These are phyloP conservation scores for Chaenogobius annularis DNA, from an alignment of 2,113 vertebrate species.

Conservation along the genomic window DNA sequence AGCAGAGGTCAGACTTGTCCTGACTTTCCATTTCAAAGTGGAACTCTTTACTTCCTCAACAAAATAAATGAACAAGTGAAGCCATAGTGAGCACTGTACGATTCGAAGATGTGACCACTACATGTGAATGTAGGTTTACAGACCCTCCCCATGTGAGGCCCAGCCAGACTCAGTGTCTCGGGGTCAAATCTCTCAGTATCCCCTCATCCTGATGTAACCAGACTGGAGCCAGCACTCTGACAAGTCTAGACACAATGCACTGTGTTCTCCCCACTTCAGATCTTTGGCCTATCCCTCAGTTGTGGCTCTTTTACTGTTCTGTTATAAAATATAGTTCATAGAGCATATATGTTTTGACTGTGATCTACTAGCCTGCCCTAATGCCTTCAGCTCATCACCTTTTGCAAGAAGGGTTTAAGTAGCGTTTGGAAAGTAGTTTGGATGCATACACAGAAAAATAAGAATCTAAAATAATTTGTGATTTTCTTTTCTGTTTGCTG, in stretches of 20 bases:
- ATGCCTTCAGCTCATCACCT: neutral
- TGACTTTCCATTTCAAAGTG: neutral
- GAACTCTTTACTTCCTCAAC: slow-evolving; percentile 5
- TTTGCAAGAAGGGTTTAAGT: slow-evolving; percentile 1
- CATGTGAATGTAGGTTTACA: slow-evolving; percentile 46
- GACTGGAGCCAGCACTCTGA: slow-evolving; percentile 68
- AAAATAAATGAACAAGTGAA: slow-evolving; percentile 34
- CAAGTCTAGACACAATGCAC: slow-evolving; percentile 63
- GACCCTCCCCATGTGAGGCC: slow-evolving; percentile 53
- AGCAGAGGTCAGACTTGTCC: slow-evolving; percentile 67
- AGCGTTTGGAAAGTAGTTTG: neutral
- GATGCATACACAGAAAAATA: neutral
- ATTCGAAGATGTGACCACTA: slow-evolving; percentile 45
- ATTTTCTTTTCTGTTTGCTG: slow-evolving; percentile 15
- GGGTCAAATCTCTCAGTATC: slow-evolving; percentile 65
- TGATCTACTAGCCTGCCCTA: slow-evolving; percentile 5
- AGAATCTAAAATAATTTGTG: neutral
- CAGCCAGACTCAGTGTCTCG: slow-evolving; percentile 67
- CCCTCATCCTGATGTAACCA: slow-evolving; percentile 62
- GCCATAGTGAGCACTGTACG: slow-evolving; percentile 21
- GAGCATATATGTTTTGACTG: slow-evolving; percentile 17
- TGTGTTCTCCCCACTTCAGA: slow-evolving; percentile 45
- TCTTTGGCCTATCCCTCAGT: slow-evolving; percentile 28
- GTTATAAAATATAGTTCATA: slow-evolving; percentile 14
- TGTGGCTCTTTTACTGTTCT: slow-evolving; percentile 38